Evolutionary conservation across 1,140 invertebrate genomes (phyloP), one percentile per base, ranked within the genome.

Genomic region (Latrodectus geometricus): DNA sequence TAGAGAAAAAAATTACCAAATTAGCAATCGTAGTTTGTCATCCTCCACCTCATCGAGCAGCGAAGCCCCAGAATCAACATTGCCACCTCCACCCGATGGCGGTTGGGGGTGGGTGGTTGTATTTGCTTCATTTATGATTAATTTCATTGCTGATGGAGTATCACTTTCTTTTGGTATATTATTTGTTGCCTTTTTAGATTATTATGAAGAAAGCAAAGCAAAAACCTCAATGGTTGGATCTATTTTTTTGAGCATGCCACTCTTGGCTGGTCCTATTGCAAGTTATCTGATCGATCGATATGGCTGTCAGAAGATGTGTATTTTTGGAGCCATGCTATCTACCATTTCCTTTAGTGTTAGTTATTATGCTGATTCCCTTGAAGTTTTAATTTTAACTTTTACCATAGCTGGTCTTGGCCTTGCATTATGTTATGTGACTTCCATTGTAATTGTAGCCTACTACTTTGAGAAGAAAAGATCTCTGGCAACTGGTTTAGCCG

Each of bases 381-480:
- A 89, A 52, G 87, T 91, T 88, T 89, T 92, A 21, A 92, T 91
- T 87, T 80, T 92, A n/a, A 91, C 91, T 2, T 92, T 92, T 85
- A 89, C 91, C 66, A 82, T 92, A n/a, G 90, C 91, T 20, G 92
- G 92, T 15, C 90, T 91, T 81, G 92, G 92, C 8, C 90, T 93
- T 66, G 91, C 92, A 12, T 90, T 93, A 12, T 92, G 92, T 86
- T 93, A 92, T 89, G 96, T 98, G 2, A 95, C 96, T 1, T 95
- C 96, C 0, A 95, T 97, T 2, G 97, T 99, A 0, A 97, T 97
- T 88, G 97, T 99, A 5, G 97, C 97, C 2, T 98, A 97, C 90
- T 99, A 98, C 90, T 99, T 99, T 90, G 97, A 99, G 89, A 96
- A 96, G 89, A 95, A 94, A 89, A 92, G 97, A 75, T 97, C 97